Base-by-base conservation (phyloP, 2,797 vertebrate genomes). In the Hoplostethus atlanticus region DNA sequence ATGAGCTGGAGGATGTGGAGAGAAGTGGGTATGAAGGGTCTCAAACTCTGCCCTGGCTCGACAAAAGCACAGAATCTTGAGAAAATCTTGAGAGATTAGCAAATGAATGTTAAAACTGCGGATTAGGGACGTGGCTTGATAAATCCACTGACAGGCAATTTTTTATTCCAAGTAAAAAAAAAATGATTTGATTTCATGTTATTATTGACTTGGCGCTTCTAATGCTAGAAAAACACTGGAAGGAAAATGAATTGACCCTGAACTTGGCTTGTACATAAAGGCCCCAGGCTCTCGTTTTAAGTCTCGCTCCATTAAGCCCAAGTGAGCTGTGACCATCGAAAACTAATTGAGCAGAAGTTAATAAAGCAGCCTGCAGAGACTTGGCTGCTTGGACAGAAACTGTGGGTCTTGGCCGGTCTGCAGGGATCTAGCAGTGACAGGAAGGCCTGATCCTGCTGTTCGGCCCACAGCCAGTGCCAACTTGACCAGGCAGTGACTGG, bases 291-390 rank as follows among this genome's bases (percentile, higher is more conserved):
- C 87, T 84, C 73, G 65, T 71, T 88, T 81, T 16, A 64, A 57
- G 62, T 75, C 71, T 38, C 31, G 84, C 84, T 71, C 82, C 83
- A 89, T 92, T 91, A 90, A 81, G 81, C 76, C 68, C 78, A 79
- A 85, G 80, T 0, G 74, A 89, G 87, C 87, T 87, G 88, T 83
- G 89, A 84, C 88, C 81, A 79, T 87, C 81, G 79, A 71, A 83
- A 90, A 86, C 92, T 91, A 92, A 93, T 93, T 91, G 91, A 84
- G 81, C 83, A 50, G 84, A 80, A 42, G 81, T 88, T 88, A 85
- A 83, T 93, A 84, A 76, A 78, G 84, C 53, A 1, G 79, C 86
- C 80, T 74, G 84, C 71, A 15, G 77, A 76, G 84, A 73, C 76
- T 84, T 89, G 86, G 89, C 89, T 2, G 55, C 60, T 58, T 48